Base-by-base conservation (phyloP, 1,140 invertebrate species). In the Drosophila sp. region DNA sequence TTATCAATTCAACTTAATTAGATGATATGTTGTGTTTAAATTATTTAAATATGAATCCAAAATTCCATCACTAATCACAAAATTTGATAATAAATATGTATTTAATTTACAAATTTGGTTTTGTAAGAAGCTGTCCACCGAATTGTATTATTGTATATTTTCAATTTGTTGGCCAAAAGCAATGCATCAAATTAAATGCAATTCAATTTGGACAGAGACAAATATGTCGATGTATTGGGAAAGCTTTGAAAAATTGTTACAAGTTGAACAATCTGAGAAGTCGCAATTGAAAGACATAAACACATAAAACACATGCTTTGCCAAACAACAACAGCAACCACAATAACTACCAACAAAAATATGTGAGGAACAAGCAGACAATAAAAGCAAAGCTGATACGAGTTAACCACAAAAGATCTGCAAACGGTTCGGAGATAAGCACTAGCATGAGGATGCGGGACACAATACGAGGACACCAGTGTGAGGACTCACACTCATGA, bases 391-490 rank as follows among this genome's bases (percentile, higher is more conserved):
- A 75, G 59, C 76, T 80, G 75, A 82, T 78, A 72, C 67, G 78
- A 82, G 79, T 78, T 80, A 84, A 84, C 80, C 76, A 64, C 80
- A 84, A 80, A 78, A 70, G 61, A 65, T 58, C 11, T 50, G 59
- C 54, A 38, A 67, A 77, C 56, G 77, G 57, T 65, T 29, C 70
- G 62, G 9, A 29, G 25, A 43, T 48, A 27, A 72, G n/a, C 41
- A 43, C 41, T 43, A 21, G 7, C 16, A 43, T 43, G 16, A 43
- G 41, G 14, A 18, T 6, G n/a, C 4, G 8, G 3, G 16, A 2
- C 16, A 13, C 16, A 43, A 6, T 16, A 54, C 43, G 11, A 11
- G 34, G 34, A 38, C 34, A 4, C 9, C 11, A 38, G 36, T 8
- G n/a, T 38, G 11, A 38, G n/a, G 36, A 38, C 36, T 38, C n/a